Evolutionary conservation across 1,140 invertebrate genomes (phyloP), one percentile per base, ranked within the genome.

Genomic region (Atta texana): DNA sequence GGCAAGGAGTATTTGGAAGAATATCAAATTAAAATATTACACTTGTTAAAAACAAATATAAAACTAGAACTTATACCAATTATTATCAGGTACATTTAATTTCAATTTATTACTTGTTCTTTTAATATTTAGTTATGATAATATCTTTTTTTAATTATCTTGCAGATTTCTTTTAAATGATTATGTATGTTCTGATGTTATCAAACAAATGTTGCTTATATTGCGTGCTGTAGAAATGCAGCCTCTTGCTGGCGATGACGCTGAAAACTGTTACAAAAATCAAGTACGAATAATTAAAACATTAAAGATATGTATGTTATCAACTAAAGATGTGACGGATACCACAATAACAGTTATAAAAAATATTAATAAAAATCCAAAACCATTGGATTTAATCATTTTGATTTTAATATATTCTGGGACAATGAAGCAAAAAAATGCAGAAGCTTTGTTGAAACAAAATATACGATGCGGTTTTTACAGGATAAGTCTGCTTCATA

Each of bases 381-480:
- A 92, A 81, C 91, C 94, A 8, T 88, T 95, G 68, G 94, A 95
- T 86, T 81, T 95, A 7, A 93, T 95, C 28, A 87, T 95, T 64
- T 71, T 93, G 6, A 87, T 95, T 12, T 78, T 95, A 0, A 74
- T 94, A 10, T 88, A 85, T 21, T 77, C 87, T 21, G 91, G 84
- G 8, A 89, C 91, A 34, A 7, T 63, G 10, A 94, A 89, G 39
- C 92, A 89, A 21, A 95, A 95, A 92, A 88, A 81, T 63, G 77
- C 93, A 34, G 90, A 94, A 89, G 18, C 44, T 24, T 85, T 91
- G 53, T 55, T 95, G 3, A 93, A 93, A 76, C 91, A 92, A 53
- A 92, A 95, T 61, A 91, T 95, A 61, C 90, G 93, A 81, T 92
- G 66, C 82, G 94, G 94, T 8, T 93, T 90, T 92, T 95, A 94